These are phyloP conservation scores for Anolis carolinensis DNA, from an alignment of 2,113 vertebrate genomes.

Conservation along the genomic window DNA sequence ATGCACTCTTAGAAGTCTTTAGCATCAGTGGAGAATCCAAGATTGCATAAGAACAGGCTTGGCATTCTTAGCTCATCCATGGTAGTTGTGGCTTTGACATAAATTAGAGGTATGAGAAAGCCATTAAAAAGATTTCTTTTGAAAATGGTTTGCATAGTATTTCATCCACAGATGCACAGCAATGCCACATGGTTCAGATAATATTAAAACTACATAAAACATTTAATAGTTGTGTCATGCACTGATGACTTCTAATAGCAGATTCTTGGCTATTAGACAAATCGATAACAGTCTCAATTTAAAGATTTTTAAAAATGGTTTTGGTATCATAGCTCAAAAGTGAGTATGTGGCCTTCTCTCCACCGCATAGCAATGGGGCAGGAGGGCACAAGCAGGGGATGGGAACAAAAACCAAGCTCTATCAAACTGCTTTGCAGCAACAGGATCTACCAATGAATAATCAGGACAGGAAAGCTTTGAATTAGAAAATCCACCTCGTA, in stretches of 20 bases:
- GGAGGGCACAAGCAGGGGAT: background rate
- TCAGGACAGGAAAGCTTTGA: background rate
- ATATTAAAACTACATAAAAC: background rate
- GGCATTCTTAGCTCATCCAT: no score
- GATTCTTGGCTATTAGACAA: background rate
- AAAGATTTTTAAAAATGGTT: background rate
- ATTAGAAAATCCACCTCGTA: background rate
- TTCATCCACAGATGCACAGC: no score
- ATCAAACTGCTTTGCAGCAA: background rate
- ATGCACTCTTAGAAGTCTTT: no score
- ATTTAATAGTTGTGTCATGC: background rate
- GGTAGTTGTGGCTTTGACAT: no score
- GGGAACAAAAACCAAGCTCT: background rate
- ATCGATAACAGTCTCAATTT: background rate
- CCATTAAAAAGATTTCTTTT: background rate
- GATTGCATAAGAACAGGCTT: no score
- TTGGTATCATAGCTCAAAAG: background rate
- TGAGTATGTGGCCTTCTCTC: background rate
- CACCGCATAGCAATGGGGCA: background rate
- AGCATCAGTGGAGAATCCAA: no score
- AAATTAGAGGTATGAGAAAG: background rate
- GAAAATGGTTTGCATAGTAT: background rate
- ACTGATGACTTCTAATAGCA: background rate
- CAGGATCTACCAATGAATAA: background rate
- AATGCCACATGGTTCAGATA: background rate